Base-by-base conservation (phyloP, 2,888 invertebrate species). In the Megalurothrips usitatus region DNA sequence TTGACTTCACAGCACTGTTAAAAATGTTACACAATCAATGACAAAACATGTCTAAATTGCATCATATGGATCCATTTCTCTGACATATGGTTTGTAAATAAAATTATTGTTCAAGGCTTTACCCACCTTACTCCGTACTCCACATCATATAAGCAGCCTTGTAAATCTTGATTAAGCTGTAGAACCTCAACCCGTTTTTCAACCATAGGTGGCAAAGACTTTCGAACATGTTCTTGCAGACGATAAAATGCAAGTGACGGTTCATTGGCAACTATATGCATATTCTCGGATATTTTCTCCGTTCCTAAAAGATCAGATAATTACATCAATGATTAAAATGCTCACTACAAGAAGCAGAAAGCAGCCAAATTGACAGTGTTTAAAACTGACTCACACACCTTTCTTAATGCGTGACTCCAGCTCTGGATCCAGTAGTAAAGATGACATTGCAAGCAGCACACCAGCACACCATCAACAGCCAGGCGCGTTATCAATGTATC, bases 231-330 rank as follows among this genome's bases (percentile, higher is more conserved):
- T 86, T 97, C 96, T 87, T 97, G 96, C 11, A 98, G 91, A 82
- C 98, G 91, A 86, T 95, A 99, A 84, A 98, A 92, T 8, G 98
- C 98, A 83, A 98, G 87, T 0, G 97, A 97, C 0, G 98, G 98
- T 86, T 98, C 98, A 88, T 99, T 98, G 0, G 97, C 97, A 23
- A 98, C 94, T 84, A 98, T 95, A 86, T 98, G 97, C 91, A 98
- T 93, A 86, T 96, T 97, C 88, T 98, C 98, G 0, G 97, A 97
- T 86, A 98, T 94, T 83, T 96, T 91, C 86, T 98, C 98, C 0
- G 94, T 92, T 81, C 94, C 94, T 94, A 85, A 68, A 87, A 83
- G 14, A 14, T 78, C 80, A 81, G 52, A 43, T 80, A 81, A 78
- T 81, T 47, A 43, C 3, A 6, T 43, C 2, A 43, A 43, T 43